phyloP scores from a whole-genome alignment of 2,888 invertebrate genomes.

The Scelioninae gen. 2 region DNA sequence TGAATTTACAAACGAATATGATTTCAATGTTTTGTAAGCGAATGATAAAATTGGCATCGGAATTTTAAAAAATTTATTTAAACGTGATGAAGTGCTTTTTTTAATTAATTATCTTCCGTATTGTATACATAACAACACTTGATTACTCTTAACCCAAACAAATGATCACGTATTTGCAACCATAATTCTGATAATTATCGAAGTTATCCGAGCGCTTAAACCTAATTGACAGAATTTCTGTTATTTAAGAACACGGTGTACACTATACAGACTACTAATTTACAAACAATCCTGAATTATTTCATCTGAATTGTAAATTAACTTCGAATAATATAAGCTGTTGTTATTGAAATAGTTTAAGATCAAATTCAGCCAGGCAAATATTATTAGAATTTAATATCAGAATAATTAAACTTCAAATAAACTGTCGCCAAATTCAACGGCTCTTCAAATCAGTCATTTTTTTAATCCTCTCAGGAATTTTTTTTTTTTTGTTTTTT shows the following conservation, averaged over 20 bases:
- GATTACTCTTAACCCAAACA: not conserved
- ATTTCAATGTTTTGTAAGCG: too few relatives aligned
- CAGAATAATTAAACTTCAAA: not conserved
- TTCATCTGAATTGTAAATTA: conserved; percentile 14
- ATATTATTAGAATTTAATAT: conserved; percentile 5
- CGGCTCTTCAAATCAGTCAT: too few relatives aligned
- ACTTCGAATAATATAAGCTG: conserved; percentile 26
- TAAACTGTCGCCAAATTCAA: not conserved
- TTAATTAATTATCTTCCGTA: too few relatives aligned
- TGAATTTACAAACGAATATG: too few relatives aligned
- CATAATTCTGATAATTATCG: conserved; percentile 8
- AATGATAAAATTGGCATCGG: too few relatives aligned
- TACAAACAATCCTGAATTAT: conserved; percentile 22
- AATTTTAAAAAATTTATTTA: too few relatives aligned
- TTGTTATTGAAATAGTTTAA: conserved; percentile 36
- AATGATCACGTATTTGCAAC: conserved; percentile 1
- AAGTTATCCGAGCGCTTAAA: conserved; percentile 3
- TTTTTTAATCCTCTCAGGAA: too few relatives aligned
- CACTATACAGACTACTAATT: conserved; percentile 22
- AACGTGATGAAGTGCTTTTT: too few relatives aligned
- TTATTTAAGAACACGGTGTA: conserved; percentile 27
- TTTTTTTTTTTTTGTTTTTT: too few relatives aligned
- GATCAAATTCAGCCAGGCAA: conserved; percentile 16
- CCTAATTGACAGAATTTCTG: conserved; percentile 8
- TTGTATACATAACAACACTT: too few relatives aligned